Conservation (phyloP, 2,888 invertebrate species). For the Cerceris rybyensis region DNA sequence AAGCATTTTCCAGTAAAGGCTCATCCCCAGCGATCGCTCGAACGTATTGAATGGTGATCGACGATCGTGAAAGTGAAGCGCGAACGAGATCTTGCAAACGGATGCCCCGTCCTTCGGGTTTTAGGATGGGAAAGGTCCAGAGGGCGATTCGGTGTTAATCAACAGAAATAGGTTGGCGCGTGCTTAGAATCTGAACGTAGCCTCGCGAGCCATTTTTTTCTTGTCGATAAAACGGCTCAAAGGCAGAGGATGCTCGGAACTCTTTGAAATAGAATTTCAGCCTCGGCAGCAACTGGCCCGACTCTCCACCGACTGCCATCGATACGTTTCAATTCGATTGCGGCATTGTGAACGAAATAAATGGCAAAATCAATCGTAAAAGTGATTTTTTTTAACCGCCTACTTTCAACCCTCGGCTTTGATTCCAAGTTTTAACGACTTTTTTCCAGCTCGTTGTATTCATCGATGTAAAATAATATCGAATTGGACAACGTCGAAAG, state of each 20-base stretch:
- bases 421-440: no score
- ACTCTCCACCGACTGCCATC: slow-evolving; percentile 6
- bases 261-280: slow-evolving; percentile 18
- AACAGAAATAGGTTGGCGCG: slow-evolving; percentile 54
- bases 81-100: slow-evolving; percentile 14
- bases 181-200: slow-evolving; percentile 35
- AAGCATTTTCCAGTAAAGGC: no score
- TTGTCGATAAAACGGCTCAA: slow-evolving; percentile 23
- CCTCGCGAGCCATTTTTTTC: slow-evolving; percentile 25
- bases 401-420: no score
- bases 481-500: no score
- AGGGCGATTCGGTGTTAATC: slow-evolving; percentile 49
- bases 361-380: background rate
- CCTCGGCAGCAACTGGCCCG: slow-evolving; percentile 5
- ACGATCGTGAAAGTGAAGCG: background rate
- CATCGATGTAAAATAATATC: no score
- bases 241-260: slow-evolving; percentile 7
- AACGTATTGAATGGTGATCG: background rate
- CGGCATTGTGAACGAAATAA: background rate
- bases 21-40: background rate
- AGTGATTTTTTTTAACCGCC: no score
- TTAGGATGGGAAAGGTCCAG: slow-evolving; percentile 10
- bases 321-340: slow-evolving; percentile 1
- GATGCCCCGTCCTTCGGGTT: slow-evolving; percentile 11
- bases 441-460: no score